Percentiles rank a stretch among this genome's conserved stretches.
Evolutionary conservation across 2,888 invertebrate genomes (phyloP).

Genomic region (Dolichomitus sp.): DNA sequence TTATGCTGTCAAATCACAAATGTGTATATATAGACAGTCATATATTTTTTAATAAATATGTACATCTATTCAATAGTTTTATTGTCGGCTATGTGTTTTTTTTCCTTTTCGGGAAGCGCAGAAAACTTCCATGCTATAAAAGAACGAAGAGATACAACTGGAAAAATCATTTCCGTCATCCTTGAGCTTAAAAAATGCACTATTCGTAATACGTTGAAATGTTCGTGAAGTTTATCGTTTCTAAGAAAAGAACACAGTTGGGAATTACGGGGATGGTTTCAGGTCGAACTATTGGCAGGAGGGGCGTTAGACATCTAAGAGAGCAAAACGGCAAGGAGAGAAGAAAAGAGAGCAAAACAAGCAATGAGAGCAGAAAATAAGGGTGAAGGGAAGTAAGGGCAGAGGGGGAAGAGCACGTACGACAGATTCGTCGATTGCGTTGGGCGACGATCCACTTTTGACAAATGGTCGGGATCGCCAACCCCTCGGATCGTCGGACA

Average conservation of each 20-base stretch:
- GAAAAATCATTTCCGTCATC: no score
- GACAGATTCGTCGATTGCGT: slow-evolving; percentile 61
- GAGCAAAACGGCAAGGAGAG: slow-evolving; percentile 17
- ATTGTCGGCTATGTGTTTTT: no score
- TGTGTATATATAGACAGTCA: no score
- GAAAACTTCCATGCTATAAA: no score
- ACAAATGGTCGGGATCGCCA: slow-evolving; percentile 60
- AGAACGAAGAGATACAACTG: no score
- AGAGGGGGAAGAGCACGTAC: slow-evolving; percentile 41
- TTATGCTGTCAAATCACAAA: no score
- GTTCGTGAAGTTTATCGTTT: slow-evolving; percentile 1
- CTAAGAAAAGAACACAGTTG: slow-evolving; percentile 7
- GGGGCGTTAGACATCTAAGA: slow-evolving; percentile 2
- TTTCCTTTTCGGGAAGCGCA: no score
- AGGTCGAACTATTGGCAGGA: neutral
- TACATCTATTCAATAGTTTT: no score
- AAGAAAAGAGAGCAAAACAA: slow-evolving; percentile 1
- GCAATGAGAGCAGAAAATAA: slow-evolving; percentile 22
- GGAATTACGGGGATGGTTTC: slow-evolving; percentile 4
- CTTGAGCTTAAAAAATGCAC: neutral
- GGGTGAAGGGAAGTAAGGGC: slow-evolving; percentile 5
- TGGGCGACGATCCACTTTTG: slow-evolving; percentile 56
- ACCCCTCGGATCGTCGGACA: slow-evolving; percentile 39
- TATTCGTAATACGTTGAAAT: neutral
- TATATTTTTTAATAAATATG: no score